These are phyloP conservation scores for Gallinago paraguaiae DNA, from an alignment of 2,113 vertebrate genomes.

Conservation along the genomic window DNA sequence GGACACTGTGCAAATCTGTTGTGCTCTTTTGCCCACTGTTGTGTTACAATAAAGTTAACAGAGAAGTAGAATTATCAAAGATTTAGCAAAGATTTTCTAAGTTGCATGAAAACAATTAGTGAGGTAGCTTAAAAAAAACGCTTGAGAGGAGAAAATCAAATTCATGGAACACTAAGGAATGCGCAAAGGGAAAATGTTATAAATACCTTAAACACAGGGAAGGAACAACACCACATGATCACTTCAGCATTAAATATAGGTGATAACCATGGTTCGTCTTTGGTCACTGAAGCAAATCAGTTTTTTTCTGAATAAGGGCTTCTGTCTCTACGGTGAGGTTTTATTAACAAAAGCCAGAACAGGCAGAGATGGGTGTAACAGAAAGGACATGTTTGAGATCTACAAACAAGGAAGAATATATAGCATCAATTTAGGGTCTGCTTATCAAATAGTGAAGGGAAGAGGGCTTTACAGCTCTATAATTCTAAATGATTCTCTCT, in stretches of 20 bases:
- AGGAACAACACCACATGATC: background rate
- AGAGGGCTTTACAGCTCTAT: constrained; percentile 33
- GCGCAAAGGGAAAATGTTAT: background rate
- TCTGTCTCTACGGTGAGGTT: background rate
- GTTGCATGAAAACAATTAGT: background rate
- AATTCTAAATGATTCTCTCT: constrained; percentile 38
- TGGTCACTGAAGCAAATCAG: background rate
- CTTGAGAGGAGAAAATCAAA: background rate
- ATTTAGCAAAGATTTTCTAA: background rate
- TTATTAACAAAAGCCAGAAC: background rate
- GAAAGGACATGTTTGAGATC: background rate
- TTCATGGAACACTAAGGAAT: background rate
- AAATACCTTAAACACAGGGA: background rate
- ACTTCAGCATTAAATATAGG: background rate
- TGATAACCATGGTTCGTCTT: background rate
- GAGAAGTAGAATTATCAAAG: background rate
- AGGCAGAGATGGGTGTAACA: background rate
- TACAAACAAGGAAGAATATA: constrained; percentile 1
- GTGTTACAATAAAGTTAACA: background rate
- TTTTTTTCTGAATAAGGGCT: background rate
- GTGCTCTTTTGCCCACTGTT: background rate
- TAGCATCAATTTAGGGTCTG: background rate
- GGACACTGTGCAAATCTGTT: background rate
- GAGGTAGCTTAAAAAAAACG: background rate
- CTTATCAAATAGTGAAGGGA: constrained; percentile 39